Conservation (phyloP, 2,113 vertebrate genomes). For the Poeciliopsis retropinna region DNA sequence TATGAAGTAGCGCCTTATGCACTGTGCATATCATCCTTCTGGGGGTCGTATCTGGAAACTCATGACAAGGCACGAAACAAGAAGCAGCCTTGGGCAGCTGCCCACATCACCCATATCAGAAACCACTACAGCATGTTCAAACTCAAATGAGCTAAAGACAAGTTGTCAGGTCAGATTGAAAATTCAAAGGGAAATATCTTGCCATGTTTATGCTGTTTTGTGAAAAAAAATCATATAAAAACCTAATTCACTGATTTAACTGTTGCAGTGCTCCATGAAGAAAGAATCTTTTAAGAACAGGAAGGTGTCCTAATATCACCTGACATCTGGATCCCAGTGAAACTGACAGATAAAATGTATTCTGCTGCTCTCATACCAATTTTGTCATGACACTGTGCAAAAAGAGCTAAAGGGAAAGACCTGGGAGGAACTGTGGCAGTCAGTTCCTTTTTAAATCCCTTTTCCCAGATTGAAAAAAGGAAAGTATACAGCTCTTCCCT, state of each 20-base stretch:
- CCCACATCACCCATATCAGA: no score
- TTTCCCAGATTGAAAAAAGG: constrained; percentile 45
- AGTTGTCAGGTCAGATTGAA: constrained; percentile 42
- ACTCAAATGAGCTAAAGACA: constrained; percentile 11
- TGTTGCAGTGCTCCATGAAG: constrained; percentile 31
- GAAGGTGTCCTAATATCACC: constrained; percentile 41
- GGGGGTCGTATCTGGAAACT: no score
- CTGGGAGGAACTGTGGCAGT: constrained; percentile 23
- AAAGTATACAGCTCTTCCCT: constrained; percentile 33
- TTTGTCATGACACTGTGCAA: constrained; percentile 23
- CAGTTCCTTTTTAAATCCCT: constrained; percentile 47
- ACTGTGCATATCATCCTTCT: no score
- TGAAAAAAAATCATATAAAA: constrained; percentile 24
- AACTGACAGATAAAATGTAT: constrained; percentile 40
- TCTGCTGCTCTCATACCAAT: constrained; percentile 33
- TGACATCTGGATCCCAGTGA: constrained; percentile 28
- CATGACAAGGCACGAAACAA: no score
- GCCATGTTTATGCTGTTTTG: constrained; percentile 4
- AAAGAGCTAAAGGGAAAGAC: constrained; percentile 15
- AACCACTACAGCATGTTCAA: not conserved
- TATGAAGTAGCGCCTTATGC: no score
- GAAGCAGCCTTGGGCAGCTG: no score
- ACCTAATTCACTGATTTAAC: constrained; percentile 44
- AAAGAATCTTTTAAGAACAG: constrained; percentile 50
- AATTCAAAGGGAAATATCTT: constrained; percentile 29